Evolutionary conservation across 2,888 invertebrate species (phyloP).

Genomic region (Pogonocherus hispidulus): DNA sequence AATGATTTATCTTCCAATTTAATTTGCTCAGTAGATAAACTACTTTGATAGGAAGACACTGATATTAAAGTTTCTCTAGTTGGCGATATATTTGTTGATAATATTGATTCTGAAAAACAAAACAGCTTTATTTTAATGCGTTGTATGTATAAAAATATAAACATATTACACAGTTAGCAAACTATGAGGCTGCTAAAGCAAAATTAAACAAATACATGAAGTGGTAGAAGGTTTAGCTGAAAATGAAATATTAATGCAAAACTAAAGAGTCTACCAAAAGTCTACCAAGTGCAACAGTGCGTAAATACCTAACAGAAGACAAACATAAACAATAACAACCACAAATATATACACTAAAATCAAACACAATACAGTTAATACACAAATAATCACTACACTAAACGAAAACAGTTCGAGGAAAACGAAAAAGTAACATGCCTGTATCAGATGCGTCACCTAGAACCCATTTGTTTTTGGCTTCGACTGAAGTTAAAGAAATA

Average conservation of each 20-base stretch:
- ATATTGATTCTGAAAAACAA: slow-evolving; percentile 56
- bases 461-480: slow-evolving; percentile 59
- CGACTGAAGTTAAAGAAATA: slow-evolving; percentile 55
- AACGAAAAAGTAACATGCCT: slow-evolving; percentile 64
- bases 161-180: slow-evolving; percentile 4
- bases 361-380: slow-evolving; percentile 1
- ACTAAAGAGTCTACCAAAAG: neutral
- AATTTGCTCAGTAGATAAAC: slow-evolving; percentile 28
- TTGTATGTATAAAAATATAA: neutral
- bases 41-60: slow-evolving; percentile 31
- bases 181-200: slow-evolving; percentile 15
- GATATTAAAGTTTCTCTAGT: slow-evolving; percentile 48
- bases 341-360: slow-evolving; percentile 6
- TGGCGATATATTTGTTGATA: slow-evolving; percentile 45
- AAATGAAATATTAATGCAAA: slow-evolving; percentile 11
- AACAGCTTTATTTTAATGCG: slow-evolving; percentile 24
- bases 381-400: neutral
- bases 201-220: slow-evolving; percentile 17
- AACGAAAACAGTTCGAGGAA: slow-evolving; percentile 12
- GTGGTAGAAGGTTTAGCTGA: neutral
- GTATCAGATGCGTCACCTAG: slow-evolving; percentile 63
- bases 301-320: neutral
- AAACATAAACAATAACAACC: slow-evolving; percentile 1
- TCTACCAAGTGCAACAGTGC: neutral
- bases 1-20: slow-evolving; percentile 51